phyloP scores from a whole-genome alignment of 2,797 vertebrate species.

The Lemur catta region DNA sequence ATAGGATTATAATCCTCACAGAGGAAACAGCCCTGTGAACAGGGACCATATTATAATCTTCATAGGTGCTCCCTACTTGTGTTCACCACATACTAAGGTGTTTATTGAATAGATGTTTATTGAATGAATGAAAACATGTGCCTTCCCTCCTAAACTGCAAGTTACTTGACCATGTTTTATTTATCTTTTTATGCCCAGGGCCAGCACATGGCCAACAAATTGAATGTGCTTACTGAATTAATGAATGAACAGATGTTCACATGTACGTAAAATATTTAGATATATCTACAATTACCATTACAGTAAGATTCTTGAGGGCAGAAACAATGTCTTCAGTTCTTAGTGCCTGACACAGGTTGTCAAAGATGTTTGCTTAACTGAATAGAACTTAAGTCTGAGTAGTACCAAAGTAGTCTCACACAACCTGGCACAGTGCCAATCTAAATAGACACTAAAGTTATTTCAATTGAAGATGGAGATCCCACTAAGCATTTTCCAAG shows the following conservation, averaged over 20 bases:
- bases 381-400: neutral
- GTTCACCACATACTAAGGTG: neutral
- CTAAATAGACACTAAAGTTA: neutral
- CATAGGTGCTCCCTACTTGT: neutral
- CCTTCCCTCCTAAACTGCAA: neutral
- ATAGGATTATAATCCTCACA: neutral
- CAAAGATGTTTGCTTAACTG: constrained; percentile 9
- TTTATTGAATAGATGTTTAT: neutral
- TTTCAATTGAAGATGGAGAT: neutral
- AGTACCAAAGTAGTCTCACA: neutral
- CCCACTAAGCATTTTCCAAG: neutral
- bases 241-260: neutral
- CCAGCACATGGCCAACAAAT: neutral
- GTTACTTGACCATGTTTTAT: neutral
- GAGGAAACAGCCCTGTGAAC: neutral
- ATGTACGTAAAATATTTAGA: neutral
- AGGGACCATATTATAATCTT: neutral
- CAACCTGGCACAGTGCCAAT: neutral
- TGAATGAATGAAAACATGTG: neutral
- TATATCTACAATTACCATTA: neutral
- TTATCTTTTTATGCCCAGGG: neutral
- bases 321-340: neutral
- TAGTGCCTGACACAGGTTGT: neutral
- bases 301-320: neutral
- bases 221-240: neutral